phyloP scores from a whole-genome alignment of 2,888 invertebrate species.

The Venustoraphidia nigricollis region DNA sequence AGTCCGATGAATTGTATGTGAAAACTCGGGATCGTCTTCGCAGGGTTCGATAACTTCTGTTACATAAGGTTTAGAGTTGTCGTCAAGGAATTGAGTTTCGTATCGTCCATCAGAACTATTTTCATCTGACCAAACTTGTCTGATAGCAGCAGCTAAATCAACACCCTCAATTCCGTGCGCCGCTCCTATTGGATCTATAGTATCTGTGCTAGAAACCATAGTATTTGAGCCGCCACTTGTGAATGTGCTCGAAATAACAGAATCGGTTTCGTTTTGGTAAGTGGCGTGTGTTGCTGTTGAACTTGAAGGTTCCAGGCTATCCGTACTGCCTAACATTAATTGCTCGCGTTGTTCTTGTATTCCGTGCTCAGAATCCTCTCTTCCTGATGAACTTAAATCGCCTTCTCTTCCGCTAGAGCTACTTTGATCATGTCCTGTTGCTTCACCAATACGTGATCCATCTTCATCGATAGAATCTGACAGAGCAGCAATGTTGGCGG shows the following conservation, averaged over 20 bases:
- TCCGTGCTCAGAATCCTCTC: conserved; percentile 20
- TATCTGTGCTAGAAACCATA: conserved; percentile 63
- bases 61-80: conserved; percentile 26
- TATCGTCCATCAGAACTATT: conserved; percentile 17
- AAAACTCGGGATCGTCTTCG: conserved; percentile 27
- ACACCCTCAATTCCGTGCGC: conserved; percentile 32
- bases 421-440: conserved; percentile 25
- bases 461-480: conserved; percentile 34
- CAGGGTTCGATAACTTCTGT: conserved; percentile 32
- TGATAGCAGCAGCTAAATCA: conserved; percentile 26
- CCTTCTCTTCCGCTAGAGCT: conserved; percentile 31
- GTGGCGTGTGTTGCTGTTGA: conserved; percentile 71
- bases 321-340: conserved; percentile 48
- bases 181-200: conserved; percentile 37
- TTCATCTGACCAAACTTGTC: conserved; percentile 33
- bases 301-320: conserved; percentile 61
- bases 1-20: conserved; percentile 30
- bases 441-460: conserved; percentile 21
- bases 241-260: conserved; percentile 72
- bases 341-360: conserved; percentile 24
- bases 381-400: conserved; percentile 29
- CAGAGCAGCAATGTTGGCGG: conserved; percentile 16
- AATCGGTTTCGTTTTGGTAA: conserved; percentile 70
- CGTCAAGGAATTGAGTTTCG: conserved; percentile 21
- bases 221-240: conserved; percentile 75